Evolutionary conservation across 2,888 invertebrate genomes (phyloP).

Genomic region (Mechanitis messenoides): DNA sequence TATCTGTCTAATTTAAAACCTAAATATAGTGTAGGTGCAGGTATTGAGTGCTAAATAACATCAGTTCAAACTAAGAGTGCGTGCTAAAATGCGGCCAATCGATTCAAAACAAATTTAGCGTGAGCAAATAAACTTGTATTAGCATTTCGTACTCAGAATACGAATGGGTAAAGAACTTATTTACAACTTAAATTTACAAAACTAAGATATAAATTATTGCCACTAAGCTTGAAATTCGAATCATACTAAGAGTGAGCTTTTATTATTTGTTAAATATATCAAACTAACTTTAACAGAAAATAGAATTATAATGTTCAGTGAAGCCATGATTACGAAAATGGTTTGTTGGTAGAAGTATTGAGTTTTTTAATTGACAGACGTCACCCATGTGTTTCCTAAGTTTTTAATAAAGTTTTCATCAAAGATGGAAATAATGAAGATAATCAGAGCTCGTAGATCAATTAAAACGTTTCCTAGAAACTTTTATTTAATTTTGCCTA

Average conservation of each 20-base stretch:
- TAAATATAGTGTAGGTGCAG: neutral
- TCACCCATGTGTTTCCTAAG: too few species aligned
- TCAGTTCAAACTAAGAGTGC: slow-evolving; percentile 57
- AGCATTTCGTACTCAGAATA: slow-evolving; percentile 17
- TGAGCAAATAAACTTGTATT: slow-evolving; percentile 41
- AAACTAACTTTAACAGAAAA: slow-evolving; percentile 24
- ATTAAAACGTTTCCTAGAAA: too few species aligned
- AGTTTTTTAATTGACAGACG: too few species aligned
- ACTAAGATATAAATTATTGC: slow-evolving; percentile 47
- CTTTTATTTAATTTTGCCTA: too few species aligned
- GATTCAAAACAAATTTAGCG: slow-evolving; percentile 60
- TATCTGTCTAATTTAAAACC: too few species aligned
- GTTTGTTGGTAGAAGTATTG: too few species aligned
- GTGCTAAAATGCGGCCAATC: slow-evolving; percentile 71
- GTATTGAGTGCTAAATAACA: slow-evolving; percentile 47
- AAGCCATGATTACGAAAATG: too few species aligned
- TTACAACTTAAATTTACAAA: slow-evolving; percentile 30
- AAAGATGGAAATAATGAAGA: too few species aligned
- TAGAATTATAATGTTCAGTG: neutral
- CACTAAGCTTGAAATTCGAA: slow-evolving; percentile 37
- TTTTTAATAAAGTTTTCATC: too few species aligned
- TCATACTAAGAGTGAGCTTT: slow-evolving; percentile 53
- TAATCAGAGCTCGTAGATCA: too few species aligned
- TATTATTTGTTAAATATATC: slow-evolving; percentile 44
- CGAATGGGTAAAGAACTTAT: slow-evolving; percentile 20